Percentiles rank a stretch among this genome's conserved stretches.
Evolutionary conservation across 2,888 invertebrate genomes (phyloP).

Genomic region (Stramonita haemastoma): DNA sequence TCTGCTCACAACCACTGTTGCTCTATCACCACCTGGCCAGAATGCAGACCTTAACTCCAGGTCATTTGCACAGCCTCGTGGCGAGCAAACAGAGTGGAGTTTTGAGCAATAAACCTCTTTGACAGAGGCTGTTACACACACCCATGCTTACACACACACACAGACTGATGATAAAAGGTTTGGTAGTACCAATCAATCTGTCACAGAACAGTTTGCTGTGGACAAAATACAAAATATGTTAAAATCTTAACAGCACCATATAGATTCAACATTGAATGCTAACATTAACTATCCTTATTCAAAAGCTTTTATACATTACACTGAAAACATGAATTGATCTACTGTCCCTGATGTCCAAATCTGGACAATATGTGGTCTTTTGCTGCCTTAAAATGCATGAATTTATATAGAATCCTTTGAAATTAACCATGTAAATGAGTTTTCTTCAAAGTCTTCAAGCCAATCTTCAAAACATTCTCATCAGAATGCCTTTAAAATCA

Average conservation of each 20-base stretch:
- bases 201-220: not conserved
- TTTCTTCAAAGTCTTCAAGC: too few species aligned
- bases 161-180: not conserved
- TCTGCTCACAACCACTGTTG: conserved; percentile 24
- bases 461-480: too few species aligned
- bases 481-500: too few species aligned
- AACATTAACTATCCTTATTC: too few species aligned
- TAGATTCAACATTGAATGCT: not conserved
- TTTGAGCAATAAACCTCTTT: not conserved
- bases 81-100: not conserved
- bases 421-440: too few species aligned
- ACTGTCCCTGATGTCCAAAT: too few species aligned
- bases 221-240: not conserved
- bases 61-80: conserved; percentile 8
- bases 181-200: not conserved
- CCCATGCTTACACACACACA: not conserved
- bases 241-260: not conserved
- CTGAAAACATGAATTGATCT: too few species aligned
- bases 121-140: not conserved
- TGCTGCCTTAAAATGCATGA: too few species aligned
- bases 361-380: too few species aligned
- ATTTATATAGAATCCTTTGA: too few species aligned
- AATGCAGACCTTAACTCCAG: not conserved
- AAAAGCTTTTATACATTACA: too few species aligned
- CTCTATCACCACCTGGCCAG: not conserved